These are phyloP conservation scores for Tipula confusa DNA, from an alignment of 2,888 invertebrate species.

Conservation along the genomic window DNA sequence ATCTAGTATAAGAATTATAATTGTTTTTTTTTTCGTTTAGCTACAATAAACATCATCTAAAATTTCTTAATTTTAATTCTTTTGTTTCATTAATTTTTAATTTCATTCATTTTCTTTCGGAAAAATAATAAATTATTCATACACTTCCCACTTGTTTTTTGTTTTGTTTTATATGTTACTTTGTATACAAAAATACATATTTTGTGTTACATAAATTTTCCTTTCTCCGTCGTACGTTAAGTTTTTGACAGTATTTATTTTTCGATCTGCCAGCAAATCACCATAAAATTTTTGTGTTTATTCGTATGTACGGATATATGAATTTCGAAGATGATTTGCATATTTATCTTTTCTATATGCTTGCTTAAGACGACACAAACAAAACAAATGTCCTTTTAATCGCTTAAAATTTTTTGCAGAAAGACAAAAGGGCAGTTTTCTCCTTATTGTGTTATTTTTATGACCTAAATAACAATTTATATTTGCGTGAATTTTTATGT, in stretches of 20 bases:
- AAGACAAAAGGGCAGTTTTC: not conserved
- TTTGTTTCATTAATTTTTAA: constrained; percentile 20
- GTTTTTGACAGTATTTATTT: not conserved
- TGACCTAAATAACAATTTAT: not conserved
- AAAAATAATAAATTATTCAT: constrained; percentile 3
- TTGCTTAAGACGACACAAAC: not conserved
- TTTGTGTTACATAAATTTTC: not conserved
- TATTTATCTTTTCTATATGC: not conserved
- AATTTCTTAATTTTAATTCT: not conserved
- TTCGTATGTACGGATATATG: not conserved
- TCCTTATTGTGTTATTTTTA: not conserved
- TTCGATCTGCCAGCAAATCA: not conserved
- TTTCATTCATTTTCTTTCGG: not conserved
- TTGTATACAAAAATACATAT: not conserved
- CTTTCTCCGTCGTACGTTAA: not conserved
- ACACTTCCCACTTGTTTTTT: not conserved
- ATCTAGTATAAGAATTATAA: no score
- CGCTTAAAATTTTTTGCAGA: not conserved
- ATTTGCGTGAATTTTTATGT: not conserved
- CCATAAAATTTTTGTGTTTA: not conserved
- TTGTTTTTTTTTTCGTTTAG: no score
- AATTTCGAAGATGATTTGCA: constrained; percentile 7
- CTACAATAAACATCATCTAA: not conserved
- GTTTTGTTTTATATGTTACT: not conserved
- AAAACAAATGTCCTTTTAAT: not conserved